These are phyloP conservation scores for Aleiodes alternator DNA, from an alignment of 2,888 invertebrate genomes.

Conservation along the genomic window DNA sequence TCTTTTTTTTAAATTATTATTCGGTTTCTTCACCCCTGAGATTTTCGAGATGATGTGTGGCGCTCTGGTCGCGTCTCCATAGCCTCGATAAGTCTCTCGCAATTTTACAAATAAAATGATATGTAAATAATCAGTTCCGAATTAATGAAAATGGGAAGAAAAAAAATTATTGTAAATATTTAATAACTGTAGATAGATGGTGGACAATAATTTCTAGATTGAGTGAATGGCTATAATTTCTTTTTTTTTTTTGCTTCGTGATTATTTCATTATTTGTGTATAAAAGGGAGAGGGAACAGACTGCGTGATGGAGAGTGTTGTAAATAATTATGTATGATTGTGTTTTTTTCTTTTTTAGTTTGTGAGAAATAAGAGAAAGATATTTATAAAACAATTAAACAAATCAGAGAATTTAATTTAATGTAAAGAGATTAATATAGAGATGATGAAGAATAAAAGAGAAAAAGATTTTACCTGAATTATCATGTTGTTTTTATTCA, in stretches of 20 bases:
- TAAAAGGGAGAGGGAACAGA: constrained; percentile 45
- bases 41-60: background rate
- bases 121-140: constrained; percentile 31
- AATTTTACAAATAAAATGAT: background rate
- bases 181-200: constrained; percentile 61
- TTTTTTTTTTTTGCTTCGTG: constrained; percentile 9
- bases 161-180: constrained; percentile 1
- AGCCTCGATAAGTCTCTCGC: background rate
- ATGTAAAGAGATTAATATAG: constrained; percentile 68
- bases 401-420: constrained; percentile 70
- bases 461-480: constrained; percentile 57
- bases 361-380: constrained; percentile 45
- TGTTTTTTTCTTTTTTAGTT: background rate
- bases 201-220: constrained; percentile 66
- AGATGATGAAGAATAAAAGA: constrained; percentile 64
- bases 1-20: background rate
- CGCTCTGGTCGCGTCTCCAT: constrained; percentile 11
- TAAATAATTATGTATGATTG: constrained; percentile 48
- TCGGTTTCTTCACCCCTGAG: background rate
- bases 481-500: constrained; percentile 5
- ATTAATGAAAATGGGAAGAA: background rate
- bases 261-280: constrained; percentile 26
- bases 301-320: constrained; percentile 40
- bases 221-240: constrained; percentile 30
- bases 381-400: constrained; percentile 64